Percentiles rank a stretch among this genome's conserved stretches.
phyloP scores from a whole-genome alignment of 1,140 invertebrate species.

The Lepidostoma basale region DNA sequence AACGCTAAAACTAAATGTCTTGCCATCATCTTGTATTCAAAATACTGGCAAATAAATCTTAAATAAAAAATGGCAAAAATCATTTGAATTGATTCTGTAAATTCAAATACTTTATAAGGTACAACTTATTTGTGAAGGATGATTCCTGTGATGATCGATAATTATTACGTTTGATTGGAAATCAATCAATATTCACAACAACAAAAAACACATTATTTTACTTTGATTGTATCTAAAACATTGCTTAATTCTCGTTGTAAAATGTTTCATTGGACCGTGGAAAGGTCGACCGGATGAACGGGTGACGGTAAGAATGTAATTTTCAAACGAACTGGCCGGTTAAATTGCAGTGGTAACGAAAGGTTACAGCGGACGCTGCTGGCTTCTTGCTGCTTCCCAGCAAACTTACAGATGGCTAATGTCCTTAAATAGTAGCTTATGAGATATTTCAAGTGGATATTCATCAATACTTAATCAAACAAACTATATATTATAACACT shows the following conservation, averaged over 20 bases:
- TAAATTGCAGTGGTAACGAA: slow-evolving; percentile 9
- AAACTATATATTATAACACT: background rate
- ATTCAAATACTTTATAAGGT: no score
- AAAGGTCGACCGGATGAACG: no score
- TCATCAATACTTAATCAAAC: slow-evolving; percentile 2
- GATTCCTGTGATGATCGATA: no score
- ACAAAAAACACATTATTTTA: no score
- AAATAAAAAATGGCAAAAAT: slow-evolving; percentile 24
- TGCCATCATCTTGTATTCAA: slow-evolving; percentile 17
- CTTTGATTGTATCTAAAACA: no score
- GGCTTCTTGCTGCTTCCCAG: background rate
- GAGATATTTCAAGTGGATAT: slow-evolving; percentile 6
- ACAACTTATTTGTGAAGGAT: no score
- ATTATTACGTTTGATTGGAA: no score
- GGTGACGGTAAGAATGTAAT: no score
- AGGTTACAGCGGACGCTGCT: background rate
- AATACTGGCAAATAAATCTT: slow-evolving; percentile 30
- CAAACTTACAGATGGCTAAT: slow-evolving; percentile 11
- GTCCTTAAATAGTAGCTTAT: slow-evolving; percentile 31
- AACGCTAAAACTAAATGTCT: slow-evolving; percentile 15
- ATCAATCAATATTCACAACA: no score
- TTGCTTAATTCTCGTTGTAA: no score
- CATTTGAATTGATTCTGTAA: no score
- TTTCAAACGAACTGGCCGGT: slow-evolving; percentile 2
- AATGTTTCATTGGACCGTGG: no score